These are phyloP conservation scores for Poecilia picta DNA, from an alignment of 2,797 vertebrate genomes.

Conservation along the genomic window DNA sequence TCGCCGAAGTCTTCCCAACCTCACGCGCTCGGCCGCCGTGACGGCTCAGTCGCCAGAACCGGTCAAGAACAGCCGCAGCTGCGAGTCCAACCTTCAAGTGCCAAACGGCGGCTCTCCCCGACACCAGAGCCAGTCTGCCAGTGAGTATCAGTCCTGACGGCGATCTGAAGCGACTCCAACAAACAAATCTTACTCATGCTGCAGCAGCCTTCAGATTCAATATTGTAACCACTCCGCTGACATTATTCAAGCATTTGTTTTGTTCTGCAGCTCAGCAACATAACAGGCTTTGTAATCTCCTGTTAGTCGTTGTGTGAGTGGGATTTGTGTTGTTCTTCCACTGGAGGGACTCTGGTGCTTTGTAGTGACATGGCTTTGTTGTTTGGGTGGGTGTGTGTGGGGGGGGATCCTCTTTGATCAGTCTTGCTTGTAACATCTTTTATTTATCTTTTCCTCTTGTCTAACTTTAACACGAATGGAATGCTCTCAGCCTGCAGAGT, in stretches of 20 bases:
- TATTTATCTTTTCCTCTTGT: slow-evolving; percentile 23
- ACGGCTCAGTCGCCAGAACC: slow-evolving; percentile 83
- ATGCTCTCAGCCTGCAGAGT: slow-evolving; percentile 19
- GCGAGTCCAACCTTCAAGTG: slow-evolving; percentile 97
- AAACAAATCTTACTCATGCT: slow-evolving; percentile 10
- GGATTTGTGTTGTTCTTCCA: slow-evolving; percentile 25
- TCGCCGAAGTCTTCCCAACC: slow-evolving; percentile 98
- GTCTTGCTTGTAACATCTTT: slow-evolving; percentile 37
- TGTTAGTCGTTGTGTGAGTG: slow-evolving; percentile 22
- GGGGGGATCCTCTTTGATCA: slow-evolving; percentile 49
- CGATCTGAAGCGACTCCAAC: not conserved
- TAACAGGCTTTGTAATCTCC: slow-evolving; percentile 39
- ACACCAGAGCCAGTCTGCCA: slow-evolving; percentile 93
- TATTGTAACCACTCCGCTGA: slow-evolving; percentile 17
- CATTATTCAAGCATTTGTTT: slow-evolving; percentile 30
- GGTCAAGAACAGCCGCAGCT: slow-evolving; percentile 96
- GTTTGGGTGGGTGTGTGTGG: not conserved
- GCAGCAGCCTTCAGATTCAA: not conserved
- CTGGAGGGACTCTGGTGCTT: slow-evolving; percentile 41
- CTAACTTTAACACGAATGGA: slow-evolving; percentile 7
- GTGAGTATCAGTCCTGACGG: slow-evolving; percentile 82
- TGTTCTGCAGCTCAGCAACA: slow-evolving; percentile 21
- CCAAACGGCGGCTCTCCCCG: slow-evolving; percentile 94
- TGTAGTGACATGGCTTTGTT: slow-evolving; percentile 52
- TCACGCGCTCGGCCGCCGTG: slow-evolving; percentile 80